Conservation (phyloP, 2,888 invertebrate species). For the Desoria tigrina region DNA sequence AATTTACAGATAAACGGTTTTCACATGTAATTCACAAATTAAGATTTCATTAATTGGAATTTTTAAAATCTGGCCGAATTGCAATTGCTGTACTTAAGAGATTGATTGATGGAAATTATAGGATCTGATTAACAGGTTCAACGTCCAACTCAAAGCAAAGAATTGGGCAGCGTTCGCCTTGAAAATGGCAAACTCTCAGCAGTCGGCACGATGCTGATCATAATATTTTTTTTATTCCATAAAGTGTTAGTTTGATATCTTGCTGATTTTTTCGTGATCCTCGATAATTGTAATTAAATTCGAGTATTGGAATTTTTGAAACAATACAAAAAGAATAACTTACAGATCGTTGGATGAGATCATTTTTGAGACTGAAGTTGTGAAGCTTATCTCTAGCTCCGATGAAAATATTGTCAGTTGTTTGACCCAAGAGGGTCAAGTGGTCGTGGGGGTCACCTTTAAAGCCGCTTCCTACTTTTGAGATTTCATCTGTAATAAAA, state of each 20-base stretch:
- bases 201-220: too few species aligned
- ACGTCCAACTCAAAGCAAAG: too few species aligned
- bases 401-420: conserved; percentile 43
- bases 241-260: too few species aligned
- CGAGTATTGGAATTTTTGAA: not conserved
- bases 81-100: not conserved
- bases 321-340: conserved; percentile 21
- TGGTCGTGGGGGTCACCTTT: conserved; percentile 51
- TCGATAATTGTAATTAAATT: not conserved
- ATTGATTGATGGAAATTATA: conserved; percentile 15
- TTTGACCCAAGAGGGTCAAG: conserved; percentile 47
- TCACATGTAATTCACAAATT: too few species aligned
- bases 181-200: too few species aligned
- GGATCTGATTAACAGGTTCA: conserved; percentile 1
- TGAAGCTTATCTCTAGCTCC: conserved; percentile 49
- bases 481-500: conserved; percentile 46
- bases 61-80: too few species aligned
- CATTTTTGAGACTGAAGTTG: conserved; percentile 43
- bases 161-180: too few species aligned
- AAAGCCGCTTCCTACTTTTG: conserved; percentile 46
- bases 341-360: conserved; percentile 51
- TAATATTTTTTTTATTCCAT: too few species aligned
- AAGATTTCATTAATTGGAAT: too few species aligned
- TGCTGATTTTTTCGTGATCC: not conserved
- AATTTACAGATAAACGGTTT: too few species aligned